Evolutionary conservation across 2,797 vertebrate species (phyloP).

Genomic region (Acrossocheilus wenchowensis): DNA sequence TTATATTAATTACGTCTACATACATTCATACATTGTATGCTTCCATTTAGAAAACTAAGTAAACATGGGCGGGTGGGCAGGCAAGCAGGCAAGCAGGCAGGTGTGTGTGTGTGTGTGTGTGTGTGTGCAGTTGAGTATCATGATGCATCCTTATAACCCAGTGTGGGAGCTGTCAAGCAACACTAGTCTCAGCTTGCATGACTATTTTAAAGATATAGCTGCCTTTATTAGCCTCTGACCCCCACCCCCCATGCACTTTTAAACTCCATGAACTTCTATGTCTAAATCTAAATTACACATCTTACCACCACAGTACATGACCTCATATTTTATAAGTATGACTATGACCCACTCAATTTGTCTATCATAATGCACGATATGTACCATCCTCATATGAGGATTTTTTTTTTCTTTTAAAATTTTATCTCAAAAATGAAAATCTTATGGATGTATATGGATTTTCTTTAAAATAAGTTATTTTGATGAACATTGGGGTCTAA

Average conservation of each 20-base stretch:
- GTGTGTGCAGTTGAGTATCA: neutral
- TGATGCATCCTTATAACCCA: constrained; percentile 28
- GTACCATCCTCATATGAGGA: neutral
- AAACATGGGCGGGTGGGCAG: neutral
- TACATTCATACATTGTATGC: neutral
- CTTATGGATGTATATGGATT: neutral
- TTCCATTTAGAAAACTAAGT: neutral
- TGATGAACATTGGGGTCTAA: neutral
- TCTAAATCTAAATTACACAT: constrained; percentile 2
- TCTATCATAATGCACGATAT: neutral
- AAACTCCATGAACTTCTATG: neutral
- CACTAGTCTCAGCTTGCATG: constrained; percentile 41
- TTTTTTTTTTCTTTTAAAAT: neutral
- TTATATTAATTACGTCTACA: neutral
- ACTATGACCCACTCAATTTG: neutral
- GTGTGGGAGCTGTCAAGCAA: constrained; percentile 1
- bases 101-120: neutral
- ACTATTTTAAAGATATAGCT: constrained; percentile 28
- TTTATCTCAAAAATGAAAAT: neutral
- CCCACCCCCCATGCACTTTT: neutral
- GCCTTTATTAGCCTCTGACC: neutral
- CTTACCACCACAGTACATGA: neutral
- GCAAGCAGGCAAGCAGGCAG: too few relatives aligned
- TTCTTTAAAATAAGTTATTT: neutral
- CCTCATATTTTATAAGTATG: neutral